Base-by-base conservation (phyloP, 2,888 invertebrate species). In the Lasiommata megera region DNA sequence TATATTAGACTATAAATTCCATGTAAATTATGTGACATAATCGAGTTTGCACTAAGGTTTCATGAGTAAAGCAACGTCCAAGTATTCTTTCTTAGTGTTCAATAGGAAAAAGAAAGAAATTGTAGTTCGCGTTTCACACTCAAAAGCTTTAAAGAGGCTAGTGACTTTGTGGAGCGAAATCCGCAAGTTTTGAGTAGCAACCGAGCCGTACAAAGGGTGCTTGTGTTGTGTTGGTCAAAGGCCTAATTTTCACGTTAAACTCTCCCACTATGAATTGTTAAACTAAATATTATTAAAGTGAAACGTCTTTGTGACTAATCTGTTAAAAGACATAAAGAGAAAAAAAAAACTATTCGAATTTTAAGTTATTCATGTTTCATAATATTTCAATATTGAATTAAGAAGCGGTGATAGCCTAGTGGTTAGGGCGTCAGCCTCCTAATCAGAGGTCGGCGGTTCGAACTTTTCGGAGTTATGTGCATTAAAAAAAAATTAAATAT, bases 1-100 rank as follows among this genome's bases (percentile, higher is more conserved):
- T 52, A 31, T 16, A 31, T 38, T 47, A 47, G 34, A n/a, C 16
- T 34, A 34, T 7, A 34, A 28, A 14, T 28, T 44, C 54, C 31
- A 54, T 54, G 51, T 14, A 50, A 60, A 60, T 60, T 48, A 38
- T 54, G 56, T 57, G 53, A 60, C 54, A 41, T 60, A 51, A 60
- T 57, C 44, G 34, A 48, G 44, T 40, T 54, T 43, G 54, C 50
- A 41, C 41, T 44, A 40, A 48, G 17, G 31, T 51, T 51, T 55
- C 51, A 37, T 23, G 47, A 34, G 14, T 47, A 51, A 53, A 52
- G 55, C 52, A 55, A 48, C 58, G 58, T 48, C 31, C 61, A 48
- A 23, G 55, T 61, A 58, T 61, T 56, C 58, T 61, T 29, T 17
- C 54, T 29, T 2, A 9, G 40, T 17, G 55, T 55, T 54, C 61